These are phyloP conservation scores for Cnemophilus loriae DNA, from an alignment of 2,113 vertebrate species.

Conservation along the genomic window DNA sequence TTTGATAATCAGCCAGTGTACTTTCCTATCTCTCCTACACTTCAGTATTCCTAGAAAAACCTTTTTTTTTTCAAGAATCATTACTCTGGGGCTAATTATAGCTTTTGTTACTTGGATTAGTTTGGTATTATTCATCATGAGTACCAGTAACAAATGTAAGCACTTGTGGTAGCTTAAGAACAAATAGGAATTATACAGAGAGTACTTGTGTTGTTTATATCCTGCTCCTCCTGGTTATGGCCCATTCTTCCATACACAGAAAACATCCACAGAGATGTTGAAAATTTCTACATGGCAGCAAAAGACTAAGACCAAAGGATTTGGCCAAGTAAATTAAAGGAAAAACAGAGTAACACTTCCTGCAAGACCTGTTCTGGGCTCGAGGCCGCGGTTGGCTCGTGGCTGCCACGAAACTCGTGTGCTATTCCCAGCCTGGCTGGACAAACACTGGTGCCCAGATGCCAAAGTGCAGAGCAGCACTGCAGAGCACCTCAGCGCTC, in stretches of 20 bases:
- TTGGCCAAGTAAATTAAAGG: neutral
- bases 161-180: neutral
- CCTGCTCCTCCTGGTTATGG: neutral
- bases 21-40: neutral
- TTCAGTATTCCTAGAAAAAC: neutral
- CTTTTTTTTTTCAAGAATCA: neutral
- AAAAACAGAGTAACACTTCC: neutral
- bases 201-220: neutral
- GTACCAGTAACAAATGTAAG: neutral
- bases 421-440: neutral
- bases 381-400: neutral
- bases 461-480: neutral
- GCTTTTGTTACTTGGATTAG: slow-evolving; percentile 4
- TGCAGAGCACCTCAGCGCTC: neutral
- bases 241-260: neutral
- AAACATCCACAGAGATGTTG: neutral
- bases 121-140: neutral
- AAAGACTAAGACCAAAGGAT: neutral
- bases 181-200: neutral
- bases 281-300: neutral
- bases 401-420: neutral
- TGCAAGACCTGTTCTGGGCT: slow-evolving; percentile 23
- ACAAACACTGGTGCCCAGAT: neutral
- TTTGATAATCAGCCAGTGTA: neutral
- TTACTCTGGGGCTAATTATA: slow-evolving; percentile 1